phyloP scores from a whole-genome alignment of 2,113 vertebrate species.

The Austrofundulus limnaeus region DNA sequence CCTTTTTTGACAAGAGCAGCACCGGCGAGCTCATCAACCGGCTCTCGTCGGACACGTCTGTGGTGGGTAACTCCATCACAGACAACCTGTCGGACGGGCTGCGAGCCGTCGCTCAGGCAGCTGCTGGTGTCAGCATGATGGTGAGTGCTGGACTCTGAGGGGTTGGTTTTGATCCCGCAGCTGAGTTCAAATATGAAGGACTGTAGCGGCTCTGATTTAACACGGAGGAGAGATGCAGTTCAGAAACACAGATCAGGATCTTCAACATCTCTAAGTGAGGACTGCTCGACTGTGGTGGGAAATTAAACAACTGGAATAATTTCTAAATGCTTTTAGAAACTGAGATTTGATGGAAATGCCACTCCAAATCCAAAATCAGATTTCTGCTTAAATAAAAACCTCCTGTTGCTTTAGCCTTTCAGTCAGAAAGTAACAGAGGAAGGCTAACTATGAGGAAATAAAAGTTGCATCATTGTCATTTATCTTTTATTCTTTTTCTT shows the following conservation, averaged over 20 bases:
- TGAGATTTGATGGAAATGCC: no score
- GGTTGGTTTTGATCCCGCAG: neutral
- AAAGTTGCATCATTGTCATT: neutral
- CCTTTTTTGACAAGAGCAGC: slow-evolving; percentile 93
- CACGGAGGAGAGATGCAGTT: no score
- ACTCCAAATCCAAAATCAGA: neutral
- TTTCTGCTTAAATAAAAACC: no score
- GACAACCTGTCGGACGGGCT: slow-evolving; percentile 97
- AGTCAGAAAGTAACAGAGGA: no score
- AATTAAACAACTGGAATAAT: no score
- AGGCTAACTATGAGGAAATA: slow-evolving; percentile 14
- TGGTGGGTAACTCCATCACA: slow-evolving; percentile 89
- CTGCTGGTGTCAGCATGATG: slow-evolving; percentile 94
- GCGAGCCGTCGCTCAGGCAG: slow-evolving; percentile 88
- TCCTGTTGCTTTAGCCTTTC: no score
- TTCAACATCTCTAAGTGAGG: no score
- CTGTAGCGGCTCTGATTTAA: no score
- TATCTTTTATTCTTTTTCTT: neutral
- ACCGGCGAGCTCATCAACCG: slow-evolving; percentile 97
- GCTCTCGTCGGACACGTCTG: slow-evolving; percentile 89
- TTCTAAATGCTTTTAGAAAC: no score
- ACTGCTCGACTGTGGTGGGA: no score
- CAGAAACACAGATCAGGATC: no score
- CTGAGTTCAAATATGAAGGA: no score
- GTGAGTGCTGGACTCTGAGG: slow-evolving; percentile 67